A percentile compares a stretch with the other conserved stretches of the same genome.
Evolutionary conservation across 2,888 invertebrate species (phyloP).

Genomic region (Serrognathus titanus): DNA sequence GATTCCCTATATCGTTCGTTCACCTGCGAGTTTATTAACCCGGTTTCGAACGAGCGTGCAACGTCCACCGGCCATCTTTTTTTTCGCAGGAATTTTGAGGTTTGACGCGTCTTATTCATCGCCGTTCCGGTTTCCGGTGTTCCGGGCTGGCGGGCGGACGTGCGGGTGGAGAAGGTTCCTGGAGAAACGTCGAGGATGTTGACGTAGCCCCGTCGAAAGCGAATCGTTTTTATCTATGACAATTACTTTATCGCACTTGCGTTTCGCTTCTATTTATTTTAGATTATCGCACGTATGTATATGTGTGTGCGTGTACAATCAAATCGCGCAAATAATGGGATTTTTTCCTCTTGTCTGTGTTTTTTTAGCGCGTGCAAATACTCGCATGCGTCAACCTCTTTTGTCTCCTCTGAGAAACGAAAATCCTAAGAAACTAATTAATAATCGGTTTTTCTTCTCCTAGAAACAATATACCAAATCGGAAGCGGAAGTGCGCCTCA

Average conservation of each 20-base stretch:
- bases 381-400: neutral
- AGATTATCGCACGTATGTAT: neutral
- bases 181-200: too few species aligned
- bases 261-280: neutral
- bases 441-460: too few species aligned
- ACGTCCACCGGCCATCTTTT: too few species aligned
- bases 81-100: neutral
- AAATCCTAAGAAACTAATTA: too few species aligned
- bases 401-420: neutral
- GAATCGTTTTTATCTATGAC: neutral
- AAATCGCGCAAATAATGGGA: neutral
- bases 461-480: too few species aligned
- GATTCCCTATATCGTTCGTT: conserved; percentile 21
- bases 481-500: too few species aligned
- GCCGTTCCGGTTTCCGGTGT: neutral
- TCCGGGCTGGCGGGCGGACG: too few species aligned
- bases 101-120: neutral
- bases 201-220: too few species aligned
- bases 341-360: neutral
- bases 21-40: conserved; percentile 24
- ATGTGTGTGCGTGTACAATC: neutral
- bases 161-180: too few species aligned
- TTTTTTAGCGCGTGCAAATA: neutral
- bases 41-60: neutral
- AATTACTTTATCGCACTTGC: neutral